Evolutionary conservation across 2,113 vertebrate genomes (phyloP).

Genomic region (Cebus imitator): DNA sequence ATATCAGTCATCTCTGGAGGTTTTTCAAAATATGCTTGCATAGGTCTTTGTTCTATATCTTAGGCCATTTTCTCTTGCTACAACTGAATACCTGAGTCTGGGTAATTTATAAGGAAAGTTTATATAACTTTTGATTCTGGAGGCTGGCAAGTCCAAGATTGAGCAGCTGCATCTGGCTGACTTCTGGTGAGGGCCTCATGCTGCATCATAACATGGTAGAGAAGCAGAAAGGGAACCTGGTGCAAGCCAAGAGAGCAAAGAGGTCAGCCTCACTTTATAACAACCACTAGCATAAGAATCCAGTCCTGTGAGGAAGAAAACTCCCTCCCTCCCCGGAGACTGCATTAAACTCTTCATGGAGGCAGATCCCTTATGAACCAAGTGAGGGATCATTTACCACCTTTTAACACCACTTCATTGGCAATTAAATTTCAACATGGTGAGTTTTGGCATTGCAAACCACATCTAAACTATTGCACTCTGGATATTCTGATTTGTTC

Average conservation of each 20-base stretch:
- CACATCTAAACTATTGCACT: not conserved
- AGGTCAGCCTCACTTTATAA: not conserved
- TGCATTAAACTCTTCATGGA: not conserved
- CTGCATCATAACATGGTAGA: not conserved
- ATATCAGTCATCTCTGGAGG: not conserved
- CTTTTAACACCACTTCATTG: not conserved
- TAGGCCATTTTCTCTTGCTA: not conserved
- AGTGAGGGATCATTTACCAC: not conserved
- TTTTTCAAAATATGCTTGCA: not conserved
- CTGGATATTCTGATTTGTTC: not conserved
- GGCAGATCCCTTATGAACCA: not conserved
- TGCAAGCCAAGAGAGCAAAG: not conserved
- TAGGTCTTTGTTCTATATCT: not conserved
- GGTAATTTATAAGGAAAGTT: not conserved
- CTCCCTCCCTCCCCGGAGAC: not conserved
- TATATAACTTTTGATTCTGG: not conserved
- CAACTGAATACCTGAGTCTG: not conserved
- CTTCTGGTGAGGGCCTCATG: not conserved
- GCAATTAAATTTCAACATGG: not conserved
- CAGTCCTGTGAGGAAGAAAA: not conserved
- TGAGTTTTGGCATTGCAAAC: not conserved
- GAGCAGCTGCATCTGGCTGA: not conserved
- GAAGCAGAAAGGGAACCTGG: not conserved
- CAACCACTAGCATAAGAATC: not conserved
- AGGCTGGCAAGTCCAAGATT: not conserved